Evolutionary conservation across 2,797 vertebrate species (phyloP), one percentile per base, ranked within the genome.

Genomic region (Lepilemur septentrionalis): DNA sequence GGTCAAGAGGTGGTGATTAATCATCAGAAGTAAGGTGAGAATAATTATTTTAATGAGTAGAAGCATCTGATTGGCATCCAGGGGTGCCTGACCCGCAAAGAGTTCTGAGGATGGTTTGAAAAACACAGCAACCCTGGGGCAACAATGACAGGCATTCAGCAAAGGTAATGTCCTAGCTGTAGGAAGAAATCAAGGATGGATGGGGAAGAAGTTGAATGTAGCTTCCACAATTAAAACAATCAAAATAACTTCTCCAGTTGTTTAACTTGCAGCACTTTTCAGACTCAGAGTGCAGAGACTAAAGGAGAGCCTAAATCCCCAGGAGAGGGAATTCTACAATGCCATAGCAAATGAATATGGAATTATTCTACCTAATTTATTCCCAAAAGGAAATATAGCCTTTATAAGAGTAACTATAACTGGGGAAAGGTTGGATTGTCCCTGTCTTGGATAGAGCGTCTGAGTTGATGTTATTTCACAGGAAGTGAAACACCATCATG

Each of bases 21-120:
- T 80, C 52, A 95, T 70, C 63, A 89, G 23, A 93, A 86, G n/a
- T 63, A 86, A 79, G 63, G 52, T 48, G 46, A 84, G 38, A 8
- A 79, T 79, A 63, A 94, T 73, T 81, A 63, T 63, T 93, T 89
- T 92, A 94, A 97, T 92, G 75, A 92, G 20, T 83, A 80, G 48
- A 75, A 83, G 35, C 43, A 65, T 52, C 57, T 80, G 81, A 96
- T 70, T 94, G 92, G 22, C 92, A 89, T 65, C 35, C 20, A 63
- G 13, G 35, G 75, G 46, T 94, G 22, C 13, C 75, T 97, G 87
- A 93, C 75, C 69, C 78, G 15, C 35, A 75, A 35, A 63, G 23
- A 85, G 2, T 30, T 95, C 48, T 50, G 50, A 78, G 23, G 15
- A 67, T 61, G 18, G 2, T 85, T 91, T 12, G 13, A 48, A 93